These are phyloP conservation scores for Bradypodion ventrale DNA, from an alignment of 2,797 vertebrate species.

Conservation along the genomic window DNA sequence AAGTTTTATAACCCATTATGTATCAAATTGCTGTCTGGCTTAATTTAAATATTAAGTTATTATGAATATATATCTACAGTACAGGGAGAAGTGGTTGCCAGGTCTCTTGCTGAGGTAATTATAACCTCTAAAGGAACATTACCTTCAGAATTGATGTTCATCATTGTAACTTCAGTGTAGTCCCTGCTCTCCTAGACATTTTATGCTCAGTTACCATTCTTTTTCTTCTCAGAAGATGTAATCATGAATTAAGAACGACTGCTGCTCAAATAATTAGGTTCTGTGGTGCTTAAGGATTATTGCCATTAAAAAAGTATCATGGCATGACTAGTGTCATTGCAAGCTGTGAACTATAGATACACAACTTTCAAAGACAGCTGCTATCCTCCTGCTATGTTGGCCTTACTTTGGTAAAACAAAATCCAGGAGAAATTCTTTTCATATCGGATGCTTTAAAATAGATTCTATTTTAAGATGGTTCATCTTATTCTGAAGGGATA, in stretches of 20 bases:
- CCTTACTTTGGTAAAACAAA: slow-evolving; percentile 14
- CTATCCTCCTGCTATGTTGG: slow-evolving; percentile 58
- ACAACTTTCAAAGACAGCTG: slow-evolving; percentile 63
- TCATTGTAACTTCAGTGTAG: slow-evolving; percentile 42
- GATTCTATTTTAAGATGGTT: neutral
- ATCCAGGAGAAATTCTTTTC: neutral
- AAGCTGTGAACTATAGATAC: slow-evolving; percentile 67
- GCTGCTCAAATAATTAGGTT: slow-evolving; percentile 69
- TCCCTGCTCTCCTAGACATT: slow-evolving; percentile 6
- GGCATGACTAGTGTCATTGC: slow-evolving; percentile 45
- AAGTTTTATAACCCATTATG: too few relatives aligned
- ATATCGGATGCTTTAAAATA: neutral
- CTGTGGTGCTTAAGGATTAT: slow-evolving; percentile 70
- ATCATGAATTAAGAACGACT: slow-evolving; percentile 67
- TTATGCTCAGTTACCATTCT: slow-evolving; percentile 35
- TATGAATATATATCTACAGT: slow-evolving; percentile 7
- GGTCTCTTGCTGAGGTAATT: slow-evolving; percentile 49
- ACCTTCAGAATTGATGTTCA: slow-evolving; percentile 52
- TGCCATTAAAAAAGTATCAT: slow-evolving; percentile 66
- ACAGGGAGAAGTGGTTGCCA: neutral
- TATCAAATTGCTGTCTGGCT: neutral
- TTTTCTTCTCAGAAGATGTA: slow-evolving; percentile 53
- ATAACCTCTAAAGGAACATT: slow-evolving; percentile 49
- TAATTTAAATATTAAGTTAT: neutral
- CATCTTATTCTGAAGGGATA: neutral